phyloP scores from a whole-genome alignment of 2,888 invertebrate species.

The Tillus elongatus region DNA sequence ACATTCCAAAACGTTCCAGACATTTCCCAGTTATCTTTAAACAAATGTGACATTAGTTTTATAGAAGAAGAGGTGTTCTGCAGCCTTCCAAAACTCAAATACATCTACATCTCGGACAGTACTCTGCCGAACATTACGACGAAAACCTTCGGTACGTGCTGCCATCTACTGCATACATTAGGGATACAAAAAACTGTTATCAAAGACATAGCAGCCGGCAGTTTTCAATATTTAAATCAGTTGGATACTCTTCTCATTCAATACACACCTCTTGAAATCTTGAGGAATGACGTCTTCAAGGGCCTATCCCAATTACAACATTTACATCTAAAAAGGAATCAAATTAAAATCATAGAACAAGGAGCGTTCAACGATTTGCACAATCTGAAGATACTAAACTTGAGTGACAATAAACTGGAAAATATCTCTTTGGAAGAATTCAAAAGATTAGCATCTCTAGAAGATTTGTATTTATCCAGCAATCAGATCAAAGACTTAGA shows the following conservation, averaged over 20 bases:
- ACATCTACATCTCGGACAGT: not conserved
- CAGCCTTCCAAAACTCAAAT: not conserved
- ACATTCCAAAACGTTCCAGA: not conserved
- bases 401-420: constrained; percentile 2
- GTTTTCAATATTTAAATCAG: not conserved
- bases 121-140: not conserved
- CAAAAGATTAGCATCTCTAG: not conserved
- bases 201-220: not conserved
- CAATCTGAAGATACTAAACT: not conserved
- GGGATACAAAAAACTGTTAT: not conserved
- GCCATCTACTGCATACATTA: not conserved
- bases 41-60: not conserved
- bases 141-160: not conserved
- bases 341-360: not conserved
- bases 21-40: not conserved
- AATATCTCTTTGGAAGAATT: not conserved
- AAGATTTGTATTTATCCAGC: not conserved
- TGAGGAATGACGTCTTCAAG: not conserved
- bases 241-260: not conserved
- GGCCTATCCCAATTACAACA: not conserved
- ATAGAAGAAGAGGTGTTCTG: not conserved
- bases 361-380: not conserved
- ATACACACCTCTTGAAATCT: not conserved
- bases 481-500: not conserved
- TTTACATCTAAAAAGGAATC: not conserved